Evolutionary conservation across 2,113 vertebrate genomes (phyloP).

Genomic region (Varanus salvator): DNA sequence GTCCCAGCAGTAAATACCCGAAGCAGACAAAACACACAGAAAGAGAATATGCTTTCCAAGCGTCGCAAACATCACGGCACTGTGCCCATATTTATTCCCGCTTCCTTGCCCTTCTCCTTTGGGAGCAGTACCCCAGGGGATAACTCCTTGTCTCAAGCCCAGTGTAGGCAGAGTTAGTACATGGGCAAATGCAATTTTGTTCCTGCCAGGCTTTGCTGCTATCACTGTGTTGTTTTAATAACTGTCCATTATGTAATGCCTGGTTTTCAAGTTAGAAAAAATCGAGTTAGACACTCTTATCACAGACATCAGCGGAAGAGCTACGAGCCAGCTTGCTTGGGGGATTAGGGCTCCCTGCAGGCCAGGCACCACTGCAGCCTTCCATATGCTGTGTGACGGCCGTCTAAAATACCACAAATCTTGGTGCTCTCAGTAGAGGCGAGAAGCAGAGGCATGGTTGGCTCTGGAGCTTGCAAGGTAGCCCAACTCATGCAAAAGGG

Average conservation of each 20-base stretch:
- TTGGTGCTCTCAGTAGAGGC: background rate
- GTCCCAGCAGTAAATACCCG: background rate
- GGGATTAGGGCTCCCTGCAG: background rate
- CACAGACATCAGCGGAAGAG: background rate
- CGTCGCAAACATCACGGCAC: background rate
- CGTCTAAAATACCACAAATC: too few relatives aligned
- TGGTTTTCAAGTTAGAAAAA: background rate
- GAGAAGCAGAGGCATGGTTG: background rate
- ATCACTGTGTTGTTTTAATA: background rate
- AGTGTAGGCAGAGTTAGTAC: background rate
- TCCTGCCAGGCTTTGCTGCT: background rate
- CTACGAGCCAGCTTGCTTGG: background rate
- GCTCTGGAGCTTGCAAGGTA: background rate
- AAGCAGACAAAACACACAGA: background rate
- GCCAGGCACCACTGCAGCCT: background rate
- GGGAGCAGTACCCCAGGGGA: background rate
- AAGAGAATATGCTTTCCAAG: background rate
- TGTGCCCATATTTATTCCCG: background rate
- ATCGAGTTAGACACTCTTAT: background rate
- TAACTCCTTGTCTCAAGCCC: background rate
- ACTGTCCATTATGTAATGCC: background rate
- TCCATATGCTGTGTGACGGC: too few relatives aligned
- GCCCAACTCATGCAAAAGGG: background rate
- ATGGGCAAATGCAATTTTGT: background rate
- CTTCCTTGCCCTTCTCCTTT: background rate